phyloP scores from a whole-genome alignment of 2,113 vertebrate species.

The Amphiprion percula region DNA sequence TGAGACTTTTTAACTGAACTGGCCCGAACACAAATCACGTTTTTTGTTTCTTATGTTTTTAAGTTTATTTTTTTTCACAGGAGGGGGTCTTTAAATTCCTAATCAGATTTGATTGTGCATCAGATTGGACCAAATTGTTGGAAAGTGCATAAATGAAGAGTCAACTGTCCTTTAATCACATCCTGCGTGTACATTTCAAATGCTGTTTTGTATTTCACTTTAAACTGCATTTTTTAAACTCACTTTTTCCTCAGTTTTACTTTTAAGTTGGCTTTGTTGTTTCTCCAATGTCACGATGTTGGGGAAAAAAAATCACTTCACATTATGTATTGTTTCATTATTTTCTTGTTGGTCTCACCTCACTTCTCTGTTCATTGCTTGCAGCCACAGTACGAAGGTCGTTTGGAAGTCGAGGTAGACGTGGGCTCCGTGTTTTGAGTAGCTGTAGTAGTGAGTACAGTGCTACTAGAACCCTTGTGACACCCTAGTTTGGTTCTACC shows the following conservation, averaged over 20 bases:
- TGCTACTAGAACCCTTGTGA: slow-evolving; percentile 78
- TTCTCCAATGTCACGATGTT: slow-evolving; percentile 50
- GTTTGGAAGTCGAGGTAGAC: slow-evolving; percentile 97
- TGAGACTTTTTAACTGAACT: too few relatives aligned
- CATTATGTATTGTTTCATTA: slow-evolving; percentile 61
- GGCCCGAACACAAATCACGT: too few relatives aligned
- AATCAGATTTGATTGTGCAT: too few relatives aligned
- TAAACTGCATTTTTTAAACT: slow-evolving; percentile 16
- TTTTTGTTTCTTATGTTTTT: too few relatives aligned
- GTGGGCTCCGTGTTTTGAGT: slow-evolving; percentile 86
- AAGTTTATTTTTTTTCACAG: too few relatives aligned
- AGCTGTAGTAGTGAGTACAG: slow-evolving; percentile 90
- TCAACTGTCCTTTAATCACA: slow-evolving; percentile 42
- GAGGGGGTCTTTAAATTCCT: too few relatives aligned
- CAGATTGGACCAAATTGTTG: background rate
- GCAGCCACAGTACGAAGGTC: slow-evolving; percentile 93
- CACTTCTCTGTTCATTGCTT: slow-evolving; percentile 90
- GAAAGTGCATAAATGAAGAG: slow-evolving; percentile 24
- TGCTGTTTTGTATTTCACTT: slow-evolving; percentile 20
- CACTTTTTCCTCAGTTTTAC: background rate
- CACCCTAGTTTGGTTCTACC: slow-evolving; percentile 68
- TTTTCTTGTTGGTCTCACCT: slow-evolving; percentile 80
- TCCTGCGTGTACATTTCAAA: slow-evolving; percentile 29
- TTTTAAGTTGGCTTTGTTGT: slow-evolving; percentile 33
- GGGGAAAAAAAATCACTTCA: slow-evolving; percentile 37